Conservation (phyloP, 2,888 invertebrate genomes). For the Ormyrus rosae region DNA sequence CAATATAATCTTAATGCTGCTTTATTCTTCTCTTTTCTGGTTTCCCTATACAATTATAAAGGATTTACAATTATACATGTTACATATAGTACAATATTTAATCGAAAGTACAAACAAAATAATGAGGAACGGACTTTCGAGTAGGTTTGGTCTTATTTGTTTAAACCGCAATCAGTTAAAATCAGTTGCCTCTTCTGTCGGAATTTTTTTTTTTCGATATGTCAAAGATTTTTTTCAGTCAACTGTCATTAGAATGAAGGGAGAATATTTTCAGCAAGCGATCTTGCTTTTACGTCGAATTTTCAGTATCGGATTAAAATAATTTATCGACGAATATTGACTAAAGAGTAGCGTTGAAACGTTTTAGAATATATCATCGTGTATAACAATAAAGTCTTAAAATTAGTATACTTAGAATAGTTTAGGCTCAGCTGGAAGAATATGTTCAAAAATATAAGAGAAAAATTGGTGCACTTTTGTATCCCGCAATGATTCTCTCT, state of each 20-base stretch:
- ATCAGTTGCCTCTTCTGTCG: neutral
- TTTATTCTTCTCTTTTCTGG: neutral
- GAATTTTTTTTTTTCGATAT: conserved; percentile 12
- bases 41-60: conserved; percentile 52
- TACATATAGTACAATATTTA: conserved; percentile 54
- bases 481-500: neutral
- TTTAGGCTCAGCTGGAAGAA: conserved; percentile 42
- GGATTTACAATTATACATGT: conserved; percentile 55
- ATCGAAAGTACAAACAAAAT: conserved; percentile 51
- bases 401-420: conserved; percentile 39
- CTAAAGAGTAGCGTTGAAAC: neutral
- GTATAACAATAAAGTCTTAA: conserved; percentile 25
- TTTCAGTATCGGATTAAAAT: neutral
- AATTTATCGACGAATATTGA: conserved; percentile 13
- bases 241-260: neutral
- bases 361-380: conserved; percentile 5
- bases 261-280: neutral
- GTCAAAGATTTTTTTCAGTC: conserved; percentile 9
- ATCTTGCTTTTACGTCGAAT: neutral
- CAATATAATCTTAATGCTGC: conserved; percentile 4
- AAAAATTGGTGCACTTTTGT: conserved; percentile 8
- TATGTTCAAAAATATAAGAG: neutral
- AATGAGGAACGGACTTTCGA: conserved; percentile 35
- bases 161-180: conserved; percentile 19
- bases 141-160: conserved; percentile 52